A percentile compares a stretch with the other conserved stretches of the same genome.
phyloP scores from a whole-genome alignment of 2,888 invertebrate species.

The Alloplasta piceator region DNA sequence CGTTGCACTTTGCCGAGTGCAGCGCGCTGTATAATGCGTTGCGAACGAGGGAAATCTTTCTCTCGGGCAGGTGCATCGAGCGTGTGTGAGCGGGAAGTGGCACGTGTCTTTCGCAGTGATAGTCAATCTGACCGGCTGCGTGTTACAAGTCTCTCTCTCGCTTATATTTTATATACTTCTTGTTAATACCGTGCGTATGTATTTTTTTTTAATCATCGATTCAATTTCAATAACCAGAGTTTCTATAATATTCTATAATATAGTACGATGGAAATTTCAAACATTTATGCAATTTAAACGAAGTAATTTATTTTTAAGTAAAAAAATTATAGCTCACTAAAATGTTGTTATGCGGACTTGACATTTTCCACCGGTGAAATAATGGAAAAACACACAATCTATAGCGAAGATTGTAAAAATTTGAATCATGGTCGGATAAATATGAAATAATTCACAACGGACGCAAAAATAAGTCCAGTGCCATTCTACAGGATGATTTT shows the following conservation, averaged over 20 bases:
- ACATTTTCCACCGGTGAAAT: no score
- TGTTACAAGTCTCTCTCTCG: conserved; percentile 11
- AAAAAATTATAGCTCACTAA: no score
- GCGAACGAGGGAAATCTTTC: conserved; percentile 58
- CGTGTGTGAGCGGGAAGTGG: conserved; percentile 47
- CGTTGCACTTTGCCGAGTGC: conserved; percentile 34
- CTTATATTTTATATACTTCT: background rate
- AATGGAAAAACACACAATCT: no score
- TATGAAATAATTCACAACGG: no score
- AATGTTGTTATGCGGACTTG: no score
- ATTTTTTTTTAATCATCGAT: background rate
- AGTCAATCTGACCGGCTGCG: conserved; percentile 30
- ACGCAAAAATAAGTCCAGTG: no score
- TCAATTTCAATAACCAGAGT: background rate
- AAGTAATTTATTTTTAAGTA: no score
- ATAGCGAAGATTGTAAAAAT: no score
- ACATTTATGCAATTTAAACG: no score
- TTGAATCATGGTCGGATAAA: no score
- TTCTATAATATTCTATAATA: background rate
- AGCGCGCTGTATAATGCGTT: conserved; percentile 18
- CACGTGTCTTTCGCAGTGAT: conserved; percentile 59
- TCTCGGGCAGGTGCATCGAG: conserved; percentile 52
- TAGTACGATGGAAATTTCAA: no score
- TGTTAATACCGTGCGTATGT: background rate
- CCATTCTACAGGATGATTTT: background rate